These are phyloP conservation scores for Cyphomyrmex costatus DNA, from an alignment of 1,140 invertebrate species.

Conservation along the genomic window DNA sequence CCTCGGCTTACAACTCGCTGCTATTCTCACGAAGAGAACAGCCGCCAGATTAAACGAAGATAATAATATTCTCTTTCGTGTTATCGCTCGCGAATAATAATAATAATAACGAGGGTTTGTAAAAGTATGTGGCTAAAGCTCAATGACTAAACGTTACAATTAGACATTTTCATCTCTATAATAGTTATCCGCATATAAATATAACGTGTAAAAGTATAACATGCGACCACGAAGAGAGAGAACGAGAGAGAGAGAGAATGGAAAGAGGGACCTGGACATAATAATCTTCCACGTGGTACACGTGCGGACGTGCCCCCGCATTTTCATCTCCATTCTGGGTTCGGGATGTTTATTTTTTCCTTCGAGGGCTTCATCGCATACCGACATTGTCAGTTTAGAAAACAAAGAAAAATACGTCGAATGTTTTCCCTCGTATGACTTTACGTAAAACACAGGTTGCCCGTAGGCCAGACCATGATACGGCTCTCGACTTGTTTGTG, in stretches of 20 bases:
- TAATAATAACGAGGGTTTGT: conserved; percentile 4
- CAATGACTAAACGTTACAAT: conserved; percentile 34
- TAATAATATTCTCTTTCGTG: conserved; percentile 24
- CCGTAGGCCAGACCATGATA: background rate
- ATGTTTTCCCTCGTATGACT: conserved; percentile 18
- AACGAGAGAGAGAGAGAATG: background rate
- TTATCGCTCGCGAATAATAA: background rate
- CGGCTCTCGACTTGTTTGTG: background rate
- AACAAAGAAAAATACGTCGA: conserved; percentile 35
- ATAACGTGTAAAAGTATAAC: conserved; percentile 24
- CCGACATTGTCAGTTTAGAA: background rate
- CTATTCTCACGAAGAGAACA: background rate
- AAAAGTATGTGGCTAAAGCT: background rate
- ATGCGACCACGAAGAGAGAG: background rate
- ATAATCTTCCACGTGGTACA: conserved; percentile 39
- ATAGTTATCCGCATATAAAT: conserved; percentile 21
- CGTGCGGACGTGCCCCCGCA: background rate
- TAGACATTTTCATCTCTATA: conserved; percentile 30
- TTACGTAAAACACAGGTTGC: background rate
- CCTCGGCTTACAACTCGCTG: background rate
- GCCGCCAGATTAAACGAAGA: conserved; percentile 6
- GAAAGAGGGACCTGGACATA: background rate
- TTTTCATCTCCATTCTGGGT: background rate
- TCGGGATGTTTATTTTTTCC: conserved; percentile 33
- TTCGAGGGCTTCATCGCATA: background rate